Base-by-base conservation (phyloP, 2,113 vertebrate species). In the Austrofundulus limnaeus region DNA sequence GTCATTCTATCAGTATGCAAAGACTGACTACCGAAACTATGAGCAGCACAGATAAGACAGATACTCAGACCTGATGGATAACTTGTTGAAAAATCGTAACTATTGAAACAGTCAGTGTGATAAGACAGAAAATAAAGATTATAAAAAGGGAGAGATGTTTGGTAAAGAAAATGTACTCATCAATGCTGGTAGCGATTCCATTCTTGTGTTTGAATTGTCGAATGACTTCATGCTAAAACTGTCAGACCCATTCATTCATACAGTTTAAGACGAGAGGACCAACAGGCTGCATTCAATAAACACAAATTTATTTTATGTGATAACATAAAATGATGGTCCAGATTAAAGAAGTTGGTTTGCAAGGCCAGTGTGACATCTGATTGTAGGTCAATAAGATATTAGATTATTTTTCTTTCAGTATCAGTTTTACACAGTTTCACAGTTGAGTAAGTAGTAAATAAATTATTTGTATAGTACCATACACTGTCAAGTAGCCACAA, bases 311-410 rank as follows among this genome's bases (percentile, higher is more conserved):
- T 20, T 37, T 56, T 25, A 39, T 37, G 48, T 45, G 2, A 62
- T 34, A 6, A 51, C 23, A 25, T 13, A 15, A 59, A 13, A 51
- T 2, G 14, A 28, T 55, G 3, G n/a, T 45, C 1, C 1, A 14
- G 2, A 58, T 90, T 86, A 85, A 78, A 80, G 72, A 78, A 41
- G 34, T 9, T 31, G 48, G 24, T 82, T 88, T 90, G 80, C 67
- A 75, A 84, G n/a, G 57, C 57, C 87, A 89, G 88, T 85, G 11
- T 72, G 38, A 63, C 68, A 63, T 63, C 25, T 19, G 19, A 14
- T 28, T 20, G 16, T 25, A 54, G 31, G 14, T 62, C 34, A 55
- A 39, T 59, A 41, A 64, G 31, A 65, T 31, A 51, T 12, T 28
- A 43, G 17, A 16, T 1, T 37, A 28, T n/a, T 47, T 38, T 24